Base-by-base conservation (phyloP, 2,888 invertebrate species). In the Sinotaia quadrata region DNA sequence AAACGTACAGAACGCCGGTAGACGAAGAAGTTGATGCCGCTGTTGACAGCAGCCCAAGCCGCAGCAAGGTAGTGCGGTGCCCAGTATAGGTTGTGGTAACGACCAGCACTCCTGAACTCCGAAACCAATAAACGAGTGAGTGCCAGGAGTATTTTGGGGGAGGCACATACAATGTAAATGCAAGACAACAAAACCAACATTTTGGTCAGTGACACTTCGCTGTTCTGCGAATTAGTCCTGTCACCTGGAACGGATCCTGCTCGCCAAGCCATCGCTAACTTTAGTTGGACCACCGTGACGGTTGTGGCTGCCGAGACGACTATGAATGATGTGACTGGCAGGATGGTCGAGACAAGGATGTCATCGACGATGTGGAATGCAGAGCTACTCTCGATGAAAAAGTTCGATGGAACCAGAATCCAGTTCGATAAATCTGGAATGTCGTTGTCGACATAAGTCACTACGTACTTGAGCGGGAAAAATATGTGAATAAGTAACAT, bases 151-250 rank as follows among this genome's bases (percentile, higher is more conserved):
- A 52, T 49, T 8, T 49, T 47, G 10, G 52, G 62, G 7, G 52
- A 47, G 8, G 62, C 18, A 37, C 51, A 51, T 4, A 49, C n/a
- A 36, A 62, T 36, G 36, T 62, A 62, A 36, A 62, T 37, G n/a
- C 62, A 51, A 0, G 62, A 62, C 49, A 51, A 12, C 7, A 62
- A 18, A 2, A 62, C 62, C 12, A 62, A 36, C 31, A 62, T 34
- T 18, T 12, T 5, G 18, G 51, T 51, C 52, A 62, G 29, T 29
- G 62, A 51, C 36, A n/a, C n/a, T n/a, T n/a, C n/a, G n/a, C n/a
- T n/a, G n/a, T n/a, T n/a, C n/a, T n/a, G n/a, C n/a, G n/a, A n/a
- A n/a, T n/a, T n/a, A n/a, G n/a, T n/a, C n/a, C n/a, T n/a, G n/a
- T n/a, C n/a, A n/a, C n/a, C n/a, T n/a, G n/a, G n/a, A n/a, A n/a